Evolutionary conservation across 2,888 invertebrate species (phyloP).

Genomic region (Drosophila nigricruria): DNA sequence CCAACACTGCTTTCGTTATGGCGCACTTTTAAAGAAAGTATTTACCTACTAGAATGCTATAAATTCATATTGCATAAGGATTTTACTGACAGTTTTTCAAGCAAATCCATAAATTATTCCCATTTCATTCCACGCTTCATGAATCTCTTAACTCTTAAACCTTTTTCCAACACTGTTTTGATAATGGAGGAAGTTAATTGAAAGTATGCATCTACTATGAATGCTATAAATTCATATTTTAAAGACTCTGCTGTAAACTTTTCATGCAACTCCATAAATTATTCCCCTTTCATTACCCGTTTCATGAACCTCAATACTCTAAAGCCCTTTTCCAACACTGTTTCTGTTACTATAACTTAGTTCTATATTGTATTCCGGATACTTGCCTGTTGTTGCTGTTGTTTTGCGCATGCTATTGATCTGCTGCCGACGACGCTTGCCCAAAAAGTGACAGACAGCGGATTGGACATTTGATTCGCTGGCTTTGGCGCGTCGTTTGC

Average conservation of each 20-base stretch:
- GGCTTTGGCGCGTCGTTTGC: constrained; percentile 86
- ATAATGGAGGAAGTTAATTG: no score
- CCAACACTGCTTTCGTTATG: background rate
- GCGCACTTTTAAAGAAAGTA: no score
- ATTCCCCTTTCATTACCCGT: no score
- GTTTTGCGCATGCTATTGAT: constrained; percentile 75
- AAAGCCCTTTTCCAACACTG: background rate
- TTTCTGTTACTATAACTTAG: background rate
- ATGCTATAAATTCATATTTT: background rate
- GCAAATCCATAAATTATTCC: background rate
- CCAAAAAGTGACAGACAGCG: constrained; percentile 66
- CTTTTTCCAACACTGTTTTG: constrained; percentile 1
- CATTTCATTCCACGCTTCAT: no score
- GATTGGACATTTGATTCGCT: constrained; percentile 79
- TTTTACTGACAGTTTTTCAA: background rate
- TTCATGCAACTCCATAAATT: background rate
- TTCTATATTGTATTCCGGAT: no score
- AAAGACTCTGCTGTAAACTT: background rate
- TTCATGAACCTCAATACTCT: background rate
- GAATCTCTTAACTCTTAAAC: background rate
- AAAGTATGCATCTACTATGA: background rate
- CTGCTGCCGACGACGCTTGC: constrained; percentile 81
- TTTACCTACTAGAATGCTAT: no score
- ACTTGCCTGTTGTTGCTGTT: constrained; percentile 52
- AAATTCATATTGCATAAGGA: no score